A percentile compares a stretch with the other conserved stretches of the same genome.
Conservation (phyloP, 2,888 invertebrate species). For the Steromphala cineraria region DNA sequence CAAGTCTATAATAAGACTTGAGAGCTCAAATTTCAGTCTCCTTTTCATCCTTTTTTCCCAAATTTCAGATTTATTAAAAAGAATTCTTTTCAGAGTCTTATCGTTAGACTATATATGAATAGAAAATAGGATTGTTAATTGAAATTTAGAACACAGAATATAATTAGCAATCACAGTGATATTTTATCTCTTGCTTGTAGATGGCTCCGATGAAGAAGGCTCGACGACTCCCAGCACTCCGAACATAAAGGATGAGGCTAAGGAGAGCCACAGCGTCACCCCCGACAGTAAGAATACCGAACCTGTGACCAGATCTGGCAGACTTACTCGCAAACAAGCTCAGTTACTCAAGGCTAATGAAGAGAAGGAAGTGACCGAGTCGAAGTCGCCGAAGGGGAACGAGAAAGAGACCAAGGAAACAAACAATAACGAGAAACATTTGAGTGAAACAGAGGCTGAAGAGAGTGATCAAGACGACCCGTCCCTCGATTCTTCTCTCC, state of each 20-base stretch:
- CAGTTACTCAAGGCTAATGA: neutral
- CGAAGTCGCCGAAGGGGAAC: neutral
- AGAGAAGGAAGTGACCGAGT: neutral
- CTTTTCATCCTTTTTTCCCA: too few relatives aligned
- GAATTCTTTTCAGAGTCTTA: too few relatives aligned
- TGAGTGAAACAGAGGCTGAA: conserved; percentile 13
- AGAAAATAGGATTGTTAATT: too few relatives aligned
- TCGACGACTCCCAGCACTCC: neutral
- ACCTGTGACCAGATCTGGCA: neutral
- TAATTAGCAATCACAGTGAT: neutral
- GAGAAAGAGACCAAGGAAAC: neutral
- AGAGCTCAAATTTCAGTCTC: too few relatives aligned
- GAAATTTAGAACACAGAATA: too few relatives aligned
- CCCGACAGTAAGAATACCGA: neutral
- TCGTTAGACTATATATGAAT: too few relatives aligned
- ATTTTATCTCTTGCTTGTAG: neutral
- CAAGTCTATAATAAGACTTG: too few relatives aligned
- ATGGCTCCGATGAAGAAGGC: conserved; percentile 16
- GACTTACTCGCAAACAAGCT: neutral
- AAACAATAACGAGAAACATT: neutral
- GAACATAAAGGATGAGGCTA: neutral
- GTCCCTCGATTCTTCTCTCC: neutral
- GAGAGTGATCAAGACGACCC: conserved; percentile 14
- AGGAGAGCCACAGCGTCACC: neutral
- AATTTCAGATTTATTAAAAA: too few relatives aligned